phyloP scores from a whole-genome alignment of 2,888 invertebrate species.

The Latrodectus hesperus region DNA sequence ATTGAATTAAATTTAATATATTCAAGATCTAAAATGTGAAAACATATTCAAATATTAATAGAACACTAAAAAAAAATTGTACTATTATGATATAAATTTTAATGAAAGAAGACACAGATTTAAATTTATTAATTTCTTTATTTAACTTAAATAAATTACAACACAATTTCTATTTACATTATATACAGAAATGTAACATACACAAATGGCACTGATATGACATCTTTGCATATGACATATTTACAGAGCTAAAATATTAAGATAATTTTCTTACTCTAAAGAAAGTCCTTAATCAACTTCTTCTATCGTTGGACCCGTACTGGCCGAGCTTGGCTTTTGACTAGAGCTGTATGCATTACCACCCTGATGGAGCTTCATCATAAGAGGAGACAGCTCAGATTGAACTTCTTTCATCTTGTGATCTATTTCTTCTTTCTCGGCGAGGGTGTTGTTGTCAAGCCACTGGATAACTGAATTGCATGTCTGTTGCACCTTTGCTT shows the following conservation, averaged over 20 bases:
- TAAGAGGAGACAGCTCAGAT: constrained; percentile 84
- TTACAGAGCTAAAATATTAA: background rate
- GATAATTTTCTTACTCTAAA: background rate
- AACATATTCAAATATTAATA: too few species aligned
- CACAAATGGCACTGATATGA: background rate
- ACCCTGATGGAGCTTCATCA: constrained; percentile 78
- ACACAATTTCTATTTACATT: too few species aligned
- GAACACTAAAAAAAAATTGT: too few species aligned
- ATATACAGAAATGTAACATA: too few species aligned
- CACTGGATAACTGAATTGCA: constrained; percentile 82
- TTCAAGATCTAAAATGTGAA: too few species aligned
- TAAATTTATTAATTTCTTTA: too few species aligned
- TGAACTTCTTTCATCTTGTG: constrained; percentile 85
- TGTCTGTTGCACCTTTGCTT: constrained; percentile 78
- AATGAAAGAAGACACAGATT: too few species aligned
- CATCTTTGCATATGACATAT: background rate
- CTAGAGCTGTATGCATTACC: background rate
- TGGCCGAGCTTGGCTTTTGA: background rate
- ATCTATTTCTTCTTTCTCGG: constrained; percentile 86
- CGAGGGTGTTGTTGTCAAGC: constrained; percentile 86
- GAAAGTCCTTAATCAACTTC: constrained; percentile 39
- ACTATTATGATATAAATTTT: too few species aligned
- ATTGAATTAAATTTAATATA: too few species aligned
- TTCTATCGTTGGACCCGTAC: constrained; percentile 34
- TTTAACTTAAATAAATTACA: too few species aligned